Evolutionary conservation across 2,113 vertebrate species (phyloP).

Genomic region (Sinosuthora webbiana): DNA sequence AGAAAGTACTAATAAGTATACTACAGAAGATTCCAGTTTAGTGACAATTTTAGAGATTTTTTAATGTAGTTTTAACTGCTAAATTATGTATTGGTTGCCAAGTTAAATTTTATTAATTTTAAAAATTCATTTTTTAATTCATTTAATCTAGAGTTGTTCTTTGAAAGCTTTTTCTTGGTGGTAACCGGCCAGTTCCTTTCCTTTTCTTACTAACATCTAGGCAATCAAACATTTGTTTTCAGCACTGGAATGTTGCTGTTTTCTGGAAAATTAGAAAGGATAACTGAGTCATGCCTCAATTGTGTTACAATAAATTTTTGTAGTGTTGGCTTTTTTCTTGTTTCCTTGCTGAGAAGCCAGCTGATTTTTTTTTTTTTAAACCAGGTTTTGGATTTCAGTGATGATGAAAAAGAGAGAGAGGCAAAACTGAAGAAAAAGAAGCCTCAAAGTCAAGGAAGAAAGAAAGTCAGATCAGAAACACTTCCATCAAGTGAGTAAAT

Average conservation of each 20-base stretch:
- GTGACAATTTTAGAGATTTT: neutral
- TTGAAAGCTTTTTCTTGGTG: neutral
- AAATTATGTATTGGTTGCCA: neutral
- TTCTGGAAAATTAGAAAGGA: neutral
- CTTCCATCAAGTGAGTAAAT: constrained; percentile 62
- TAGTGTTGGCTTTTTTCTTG: neutral
- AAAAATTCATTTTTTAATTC: neutral
- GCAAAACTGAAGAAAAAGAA: constrained; percentile 83
- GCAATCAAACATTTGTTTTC: neutral
- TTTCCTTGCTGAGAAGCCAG: neutral
- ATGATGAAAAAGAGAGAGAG: constrained; percentile 89
- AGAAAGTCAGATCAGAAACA: constrained; percentile 65
- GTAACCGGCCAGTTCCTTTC: neutral
- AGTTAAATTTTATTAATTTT: neutral
- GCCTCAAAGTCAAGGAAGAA: constrained; percentile 69
- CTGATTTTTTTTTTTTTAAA: neutral
- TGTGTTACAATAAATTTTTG: neutral
- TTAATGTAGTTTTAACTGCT: neutral
- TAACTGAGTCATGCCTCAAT: neutral
- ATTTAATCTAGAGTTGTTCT: neutral
- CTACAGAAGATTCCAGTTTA: neutral
- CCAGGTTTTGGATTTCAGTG: constrained; percentile 92
- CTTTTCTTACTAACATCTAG: neutral
- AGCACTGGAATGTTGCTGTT: neutral
- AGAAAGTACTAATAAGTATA: neutral